Evolutionary conservation across 2,797 vertebrate genomes (phyloP).

Genomic region (Acrossocheilus wenchowensis): DNA sequence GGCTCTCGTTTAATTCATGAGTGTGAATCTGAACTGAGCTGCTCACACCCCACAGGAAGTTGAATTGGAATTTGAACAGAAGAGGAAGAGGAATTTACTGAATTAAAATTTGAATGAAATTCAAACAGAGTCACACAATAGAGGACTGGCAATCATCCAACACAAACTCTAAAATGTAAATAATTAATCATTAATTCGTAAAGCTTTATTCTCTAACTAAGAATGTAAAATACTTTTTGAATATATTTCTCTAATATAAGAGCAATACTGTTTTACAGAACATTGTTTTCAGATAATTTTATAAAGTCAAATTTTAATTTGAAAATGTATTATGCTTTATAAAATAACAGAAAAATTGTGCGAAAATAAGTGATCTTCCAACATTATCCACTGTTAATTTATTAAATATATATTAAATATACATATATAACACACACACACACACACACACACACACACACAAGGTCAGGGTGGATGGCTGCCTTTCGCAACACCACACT

Average conservation of each 20-base stretch:
- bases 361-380: no score
- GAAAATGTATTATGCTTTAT: no score
- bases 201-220: background rate
- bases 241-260: background rate
- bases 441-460: background rate
- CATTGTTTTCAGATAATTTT: background rate
- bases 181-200: background rate
- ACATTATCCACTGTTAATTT: no score
- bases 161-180: background rate
- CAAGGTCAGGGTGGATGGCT: background rate
- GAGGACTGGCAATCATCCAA: background rate
- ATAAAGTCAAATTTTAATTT: background rate
- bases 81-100: background rate
- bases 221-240: background rate
- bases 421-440: background rate
- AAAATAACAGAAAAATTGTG: no score
- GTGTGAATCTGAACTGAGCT: background rate
- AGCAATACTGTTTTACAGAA: background rate
- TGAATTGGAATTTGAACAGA: background rate
- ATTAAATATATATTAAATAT: no score
- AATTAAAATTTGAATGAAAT: background rate
- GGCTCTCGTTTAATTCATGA: background rate
- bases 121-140: background rate
- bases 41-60: background rate
- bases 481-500: constrained; percentile 4